Evolutionary conservation across 2,113 vertebrate genomes (phyloP), one percentile per base, ranked within the genome.

Genomic region (Sialia sialis): DNA sequence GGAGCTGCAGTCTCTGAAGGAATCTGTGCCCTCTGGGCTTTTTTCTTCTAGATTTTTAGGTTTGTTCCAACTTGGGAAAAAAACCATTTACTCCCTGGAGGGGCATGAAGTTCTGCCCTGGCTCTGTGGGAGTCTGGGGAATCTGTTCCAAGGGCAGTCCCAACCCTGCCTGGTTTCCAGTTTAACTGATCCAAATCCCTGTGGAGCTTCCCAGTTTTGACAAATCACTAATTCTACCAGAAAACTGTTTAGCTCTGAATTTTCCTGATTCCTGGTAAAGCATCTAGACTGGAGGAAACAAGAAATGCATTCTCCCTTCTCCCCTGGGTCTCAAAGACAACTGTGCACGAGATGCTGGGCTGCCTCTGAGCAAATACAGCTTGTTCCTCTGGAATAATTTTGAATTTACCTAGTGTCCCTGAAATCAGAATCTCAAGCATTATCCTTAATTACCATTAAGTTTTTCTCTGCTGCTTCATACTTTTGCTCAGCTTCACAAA

Each of bases 381-480:
- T 84, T 55, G n/a, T 78, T 83, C 69, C 59, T 77, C 22, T 46
- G 84, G 59, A 80, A 39, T 77, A 14, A 78, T 54, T 72, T 73
- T 72, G 81, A 69, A 89, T 82, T 89, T 88, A 48, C 58, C 38
- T 9, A 16, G 66, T 30, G 60, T 73, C 63, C 51, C 60, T 54
- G 75, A 69, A 72, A 87, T 85, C 72, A 51, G 56, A 84, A 67
- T 63, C 76, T 68, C 76, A 62, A 82, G 68, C 18, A 30, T 55
- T 69, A 16, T 44, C 94, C 85, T 75, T 89, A 91, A 92, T 96
- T 89, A 88, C 49, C 80, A 77, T 48, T 70, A 75, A 66, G n/a
- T 58, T 94, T 92, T 96, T 75, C 63, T 87, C 89, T 72, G 68
- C 23, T 62, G 63, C 56, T 84, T 96, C 58, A 19, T 56, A 64